Percentiles rank a stretch among this genome's conserved stretches.
Evolutionary conservation across 2,888 invertebrate genomes (phyloP).

Genomic region (Gnatocerus cornutus): DNA sequence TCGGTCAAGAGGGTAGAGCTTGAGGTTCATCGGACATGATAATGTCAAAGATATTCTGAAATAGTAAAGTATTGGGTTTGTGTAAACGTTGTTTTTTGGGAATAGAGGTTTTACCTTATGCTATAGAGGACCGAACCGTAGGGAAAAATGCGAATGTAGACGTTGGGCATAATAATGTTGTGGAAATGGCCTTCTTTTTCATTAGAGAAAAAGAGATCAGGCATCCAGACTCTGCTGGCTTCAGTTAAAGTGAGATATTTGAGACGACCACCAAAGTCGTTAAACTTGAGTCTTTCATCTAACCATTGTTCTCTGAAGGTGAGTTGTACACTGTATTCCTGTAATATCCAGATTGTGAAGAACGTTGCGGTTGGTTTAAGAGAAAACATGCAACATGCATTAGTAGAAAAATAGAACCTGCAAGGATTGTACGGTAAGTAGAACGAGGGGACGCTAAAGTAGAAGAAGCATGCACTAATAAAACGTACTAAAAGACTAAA

Average conservation of each 20-base stretch:
- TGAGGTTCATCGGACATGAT: constrained; percentile 98
- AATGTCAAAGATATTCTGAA: constrained; percentile 94
- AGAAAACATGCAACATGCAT: constrained; percentile 48
- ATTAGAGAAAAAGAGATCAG: constrained; percentile 97
- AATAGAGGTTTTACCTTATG: constrained; percentile 78
- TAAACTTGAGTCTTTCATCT: constrained; percentile 92
- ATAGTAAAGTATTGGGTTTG: constrained; percentile 31
- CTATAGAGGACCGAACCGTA: constrained; percentile 97
- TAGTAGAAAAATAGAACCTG: constrained; percentile 39
- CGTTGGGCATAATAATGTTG: constrained; percentile 98
- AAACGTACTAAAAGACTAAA: constrained; percentile 14
- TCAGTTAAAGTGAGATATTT: constrained; percentile 95
- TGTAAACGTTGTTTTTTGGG: constrained; percentile 16
- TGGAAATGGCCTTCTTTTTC: constrained; percentile 98
- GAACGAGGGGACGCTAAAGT: constrained; percentile 19
- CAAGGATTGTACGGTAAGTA: constrained; percentile 27
- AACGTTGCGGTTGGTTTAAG: constrained; percentile 10
- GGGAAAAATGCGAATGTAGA: constrained; percentile 96
- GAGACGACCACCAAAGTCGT: constrained; percentile 89
- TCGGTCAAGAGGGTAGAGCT: constrained; percentile 96
- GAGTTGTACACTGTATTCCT: constrained; percentile 98
- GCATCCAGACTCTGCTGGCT: constrained; percentile 98
- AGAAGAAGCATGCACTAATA: constrained; percentile 43
- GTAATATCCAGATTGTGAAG: constrained; percentile 69
- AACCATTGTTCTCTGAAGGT: constrained; percentile 98